Evolutionary conservation across 2,797 vertebrate genomes (phyloP), one percentile per base, ranked within the genome.

Genomic region (Notolepis coatsorum): DNA sequence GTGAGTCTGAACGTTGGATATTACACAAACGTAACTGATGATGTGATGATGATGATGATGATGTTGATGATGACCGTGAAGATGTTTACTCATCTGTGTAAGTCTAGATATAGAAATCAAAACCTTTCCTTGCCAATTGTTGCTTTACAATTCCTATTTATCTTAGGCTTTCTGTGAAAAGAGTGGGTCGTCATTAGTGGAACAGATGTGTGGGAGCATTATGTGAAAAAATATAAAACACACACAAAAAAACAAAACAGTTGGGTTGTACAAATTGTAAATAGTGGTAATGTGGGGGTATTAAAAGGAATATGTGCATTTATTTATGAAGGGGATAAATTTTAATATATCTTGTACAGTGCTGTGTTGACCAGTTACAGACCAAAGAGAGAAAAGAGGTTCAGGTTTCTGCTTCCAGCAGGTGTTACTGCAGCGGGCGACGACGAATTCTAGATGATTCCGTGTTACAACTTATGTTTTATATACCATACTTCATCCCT

Each of bases 251-350:
- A 2, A 21, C 21, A 45, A 18, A 5, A 25, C 2, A 51, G 50
- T 57, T 50, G 54, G 68, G 65, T 71, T 93, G 89, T 92, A 91
- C 65, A 90, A 86, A 88, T 72, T 92, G 91, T 93, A 91, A 88
- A 91, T 91, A 90, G 68, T 75, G 62, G 75, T 79, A 86, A 75
- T 57, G 71, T 42, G 59, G 65, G 71, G 72, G 68, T 38, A n/a
- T n/a, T n/a, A 18, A 71, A 76, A 79, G 81, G 77, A n/a, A 88
- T 84, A 80, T 85, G 85, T 91, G 89, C 87, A 85, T 93, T 92
- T 94, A 94, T 94, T 93, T 93, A 93, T 94, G 82, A 92, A 88
- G 88, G 89, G 90, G 90, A 91, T 76, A 92, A 85, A 91, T 74
- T 81, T 93, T 93, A 94, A 94, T 94, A 93, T 94, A 94, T 93